These are phyloP conservation scores for Oceanodroma tethys DNA, from an alignment of 2,113 vertebrate species.

Conservation along the genomic window DNA sequence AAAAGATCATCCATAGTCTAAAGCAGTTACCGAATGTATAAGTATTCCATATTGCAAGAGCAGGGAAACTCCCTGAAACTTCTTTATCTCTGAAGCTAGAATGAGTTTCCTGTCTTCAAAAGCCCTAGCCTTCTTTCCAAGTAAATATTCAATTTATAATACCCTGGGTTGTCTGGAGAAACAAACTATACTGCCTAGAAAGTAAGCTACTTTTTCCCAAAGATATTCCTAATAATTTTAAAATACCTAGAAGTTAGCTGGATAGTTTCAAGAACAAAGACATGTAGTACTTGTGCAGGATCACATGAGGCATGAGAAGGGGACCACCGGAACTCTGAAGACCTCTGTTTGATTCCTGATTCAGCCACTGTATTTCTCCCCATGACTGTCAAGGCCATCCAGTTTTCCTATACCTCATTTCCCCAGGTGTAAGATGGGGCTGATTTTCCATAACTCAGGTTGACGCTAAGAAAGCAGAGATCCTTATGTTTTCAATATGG, in stretches of 20 bases:
- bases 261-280: background rate
- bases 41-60: background rate
- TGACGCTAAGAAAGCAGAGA: background rate
- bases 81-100: background rate
- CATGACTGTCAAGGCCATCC: background rate
- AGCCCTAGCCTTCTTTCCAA: background rate
- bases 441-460: background rate
- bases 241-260: background rate
- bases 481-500: background rate
- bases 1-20: background rate
- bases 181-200: background rate
- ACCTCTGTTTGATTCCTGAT: background rate
- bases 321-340: background rate
- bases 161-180: background rate
- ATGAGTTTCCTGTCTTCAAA: background rate
- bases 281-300: background rate
- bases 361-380: background rate
- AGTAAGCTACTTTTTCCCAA: background rate
- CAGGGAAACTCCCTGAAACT: background rate
- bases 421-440: background rate
- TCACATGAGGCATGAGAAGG: background rate
- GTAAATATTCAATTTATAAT: background rate
- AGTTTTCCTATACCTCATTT: background rate
- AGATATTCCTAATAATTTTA: background rate
- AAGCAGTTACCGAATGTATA: background rate